phyloP scores from a whole-genome alignment of 2,888 invertebrate genomes.

The Spilarctia lutea region DNA sequence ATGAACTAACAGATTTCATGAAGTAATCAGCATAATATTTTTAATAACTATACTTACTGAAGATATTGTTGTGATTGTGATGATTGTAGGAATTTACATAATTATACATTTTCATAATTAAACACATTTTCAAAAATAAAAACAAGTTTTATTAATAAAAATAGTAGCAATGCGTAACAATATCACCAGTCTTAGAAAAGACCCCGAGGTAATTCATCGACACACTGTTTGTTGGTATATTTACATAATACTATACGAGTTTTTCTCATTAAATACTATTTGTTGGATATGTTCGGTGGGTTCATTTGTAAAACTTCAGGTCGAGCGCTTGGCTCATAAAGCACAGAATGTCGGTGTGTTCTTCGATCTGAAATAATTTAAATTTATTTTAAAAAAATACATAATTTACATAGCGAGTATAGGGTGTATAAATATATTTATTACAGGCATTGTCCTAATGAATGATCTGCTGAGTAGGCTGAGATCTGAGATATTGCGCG shows the following conservation, averaged over 20 bases:
- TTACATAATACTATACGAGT: conserved; percentile 79
- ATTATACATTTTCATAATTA: not conserved
- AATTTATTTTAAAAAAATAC: not conserved
- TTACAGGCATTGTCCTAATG: conserved; percentile 86
- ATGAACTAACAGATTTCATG: too few relatives aligned
- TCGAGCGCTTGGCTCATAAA: conserved; percentile 92
- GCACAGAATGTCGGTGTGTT: conserved; percentile 95
- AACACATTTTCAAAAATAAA: conserved; percentile 68
- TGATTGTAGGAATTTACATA: too few relatives aligned
- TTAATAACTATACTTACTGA: too few relatives aligned
- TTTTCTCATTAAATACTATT: conserved; percentile 58
- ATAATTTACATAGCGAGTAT: too few relatives aligned
- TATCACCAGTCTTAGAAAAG: conserved; percentile 77
- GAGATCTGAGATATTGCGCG: too few relatives aligned
- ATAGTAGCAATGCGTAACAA: conserved; percentile 83
- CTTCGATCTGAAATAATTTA: conserved; percentile 93
- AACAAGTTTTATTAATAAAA: conserved; percentile 81
- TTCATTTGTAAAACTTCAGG: conserved; percentile 85
- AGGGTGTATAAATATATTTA: too few relatives aligned
- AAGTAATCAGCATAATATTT: too few relatives aligned
- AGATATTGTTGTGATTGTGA: too few relatives aligned
- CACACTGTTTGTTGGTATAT: conserved; percentile 71
- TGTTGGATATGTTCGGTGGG: conserved; percentile 56
- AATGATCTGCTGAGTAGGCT: too few relatives aligned
- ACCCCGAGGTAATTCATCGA: conserved; percentile 78